Conservation (phyloP, 2,888 invertebrate species). For the Macrophya annulata region DNA sequence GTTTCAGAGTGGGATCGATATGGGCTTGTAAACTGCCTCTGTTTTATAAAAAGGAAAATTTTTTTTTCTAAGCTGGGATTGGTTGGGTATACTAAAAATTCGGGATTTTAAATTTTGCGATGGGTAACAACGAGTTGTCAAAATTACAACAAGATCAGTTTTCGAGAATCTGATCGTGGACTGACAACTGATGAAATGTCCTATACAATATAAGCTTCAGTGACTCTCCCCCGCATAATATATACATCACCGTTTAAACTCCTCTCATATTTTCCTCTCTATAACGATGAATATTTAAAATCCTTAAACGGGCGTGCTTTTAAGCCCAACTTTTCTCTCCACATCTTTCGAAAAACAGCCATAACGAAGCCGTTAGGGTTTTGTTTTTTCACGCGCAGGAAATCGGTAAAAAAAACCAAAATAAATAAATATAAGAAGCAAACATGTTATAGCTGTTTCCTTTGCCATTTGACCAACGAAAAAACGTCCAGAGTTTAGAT, state of each 20-base stretch:
- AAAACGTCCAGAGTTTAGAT: neutral
- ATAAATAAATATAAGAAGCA: neutral
- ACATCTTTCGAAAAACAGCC: neutral
- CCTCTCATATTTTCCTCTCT: neutral
- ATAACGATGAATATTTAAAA: slow-evolving; percentile 13
- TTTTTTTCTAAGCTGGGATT: neutral
- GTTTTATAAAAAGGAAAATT: neutral
- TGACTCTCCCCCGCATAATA: slow-evolving; percentile 2
- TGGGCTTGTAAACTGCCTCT: neutral
- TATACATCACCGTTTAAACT: neutral
- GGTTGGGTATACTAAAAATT: neutral
- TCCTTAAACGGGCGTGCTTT: neutral
- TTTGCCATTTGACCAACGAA: neutral
- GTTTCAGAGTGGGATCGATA: neutral
- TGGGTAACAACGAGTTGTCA: neutral
- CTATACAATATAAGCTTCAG: neutral
- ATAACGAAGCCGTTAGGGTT: neutral
- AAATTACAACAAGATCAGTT: neutral
- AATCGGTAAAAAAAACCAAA: neutral
- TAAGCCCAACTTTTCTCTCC: neutral
- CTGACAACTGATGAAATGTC: neutral
- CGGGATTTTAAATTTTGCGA: neutral
- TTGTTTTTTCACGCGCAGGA: neutral
- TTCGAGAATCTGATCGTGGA: neutral
- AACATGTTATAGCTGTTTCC: neutral